Conservation (phyloP, 2,113 vertebrate genomes). For the Otis tarda region DNA sequence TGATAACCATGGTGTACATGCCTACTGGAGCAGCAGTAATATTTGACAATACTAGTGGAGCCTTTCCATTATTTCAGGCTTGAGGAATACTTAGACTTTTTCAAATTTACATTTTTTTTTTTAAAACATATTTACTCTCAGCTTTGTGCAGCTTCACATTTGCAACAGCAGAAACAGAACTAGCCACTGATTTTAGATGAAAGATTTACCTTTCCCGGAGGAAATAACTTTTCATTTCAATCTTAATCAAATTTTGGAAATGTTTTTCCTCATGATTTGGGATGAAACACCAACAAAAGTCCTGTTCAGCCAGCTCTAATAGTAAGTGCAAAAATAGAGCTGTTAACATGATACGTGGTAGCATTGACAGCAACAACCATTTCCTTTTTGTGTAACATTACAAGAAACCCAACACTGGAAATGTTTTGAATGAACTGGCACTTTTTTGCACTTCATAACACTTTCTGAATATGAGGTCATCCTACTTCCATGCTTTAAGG, state of each 20-base stretch:
- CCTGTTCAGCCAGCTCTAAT: background rate
- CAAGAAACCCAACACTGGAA: background rate
- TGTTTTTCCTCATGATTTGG: background rate
- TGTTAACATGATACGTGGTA: background rate
- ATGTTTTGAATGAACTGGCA: slow-evolving; percentile 4
- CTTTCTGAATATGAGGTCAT: background rate
- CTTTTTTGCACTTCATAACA: background rate
- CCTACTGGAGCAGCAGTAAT: background rate
- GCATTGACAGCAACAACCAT: slow-evolving; percentile 19
- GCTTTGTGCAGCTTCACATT: background rate
- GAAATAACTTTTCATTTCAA: background rate
- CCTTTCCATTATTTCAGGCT: background rate
- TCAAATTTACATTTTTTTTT: background rate
- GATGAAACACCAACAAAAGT: background rate
- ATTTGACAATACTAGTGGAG: background rate
- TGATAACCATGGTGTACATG: background rate
- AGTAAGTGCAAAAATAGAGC: slow-evolving; percentile 34
- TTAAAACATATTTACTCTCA: background rate
- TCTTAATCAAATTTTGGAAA: background rate
- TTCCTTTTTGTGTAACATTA: slow-evolving; percentile 55
- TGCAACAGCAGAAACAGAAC: background rate
- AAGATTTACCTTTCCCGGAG: background rate
- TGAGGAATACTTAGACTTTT: background rate
- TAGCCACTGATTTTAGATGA: background rate
- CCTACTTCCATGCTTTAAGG: background rate